phyloP scores from a whole-genome alignment of 1,140 invertebrate species.

The Hetaerina americana region DNA sequence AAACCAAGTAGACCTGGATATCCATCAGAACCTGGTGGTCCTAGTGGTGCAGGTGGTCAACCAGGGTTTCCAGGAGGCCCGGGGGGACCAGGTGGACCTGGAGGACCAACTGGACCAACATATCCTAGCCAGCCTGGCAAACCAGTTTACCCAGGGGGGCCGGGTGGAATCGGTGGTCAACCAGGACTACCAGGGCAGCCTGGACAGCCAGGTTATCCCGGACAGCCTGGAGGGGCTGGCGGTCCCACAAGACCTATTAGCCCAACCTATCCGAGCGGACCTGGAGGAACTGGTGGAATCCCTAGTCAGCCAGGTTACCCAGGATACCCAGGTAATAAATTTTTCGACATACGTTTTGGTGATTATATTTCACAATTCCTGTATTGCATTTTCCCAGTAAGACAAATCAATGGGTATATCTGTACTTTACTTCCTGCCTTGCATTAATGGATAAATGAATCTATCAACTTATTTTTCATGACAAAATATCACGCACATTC shows the following conservation, averaged over 20 bases:
- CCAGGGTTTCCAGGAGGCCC: not conserved
- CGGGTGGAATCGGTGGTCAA: conserved; percentile 10
- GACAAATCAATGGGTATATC: no score
- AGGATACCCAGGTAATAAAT: no score
- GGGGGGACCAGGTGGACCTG: not conserved
- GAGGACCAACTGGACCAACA: not conserved
- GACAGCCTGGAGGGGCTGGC: conserved; percentile 20
- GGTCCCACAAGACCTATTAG: conserved; percentile 22
- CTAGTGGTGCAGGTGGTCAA: not conserved
- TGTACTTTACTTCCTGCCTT: no score
- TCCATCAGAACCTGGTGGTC: conserved; percentile 1
- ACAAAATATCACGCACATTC: no score
- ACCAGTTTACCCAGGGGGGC: not conserved
- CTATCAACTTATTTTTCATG: no score
- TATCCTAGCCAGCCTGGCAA: not conserved
- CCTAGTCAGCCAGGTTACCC: conserved; percentile 1
- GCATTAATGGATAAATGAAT: no score
- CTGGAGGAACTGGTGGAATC: conserved; percentile 18
- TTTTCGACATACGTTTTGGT: not conserved
- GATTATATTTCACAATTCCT: no score
- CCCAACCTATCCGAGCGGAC: conserved; percentile 11
- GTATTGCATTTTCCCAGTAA: no score
- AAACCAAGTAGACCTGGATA: conserved; percentile 16
- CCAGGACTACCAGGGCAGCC: conserved; percentile 16
- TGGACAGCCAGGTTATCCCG: conserved; percentile 17